Base-by-base conservation (phyloP, 2,797 vertebrate genomes). In the Macropus fuliginosus region DNA sequence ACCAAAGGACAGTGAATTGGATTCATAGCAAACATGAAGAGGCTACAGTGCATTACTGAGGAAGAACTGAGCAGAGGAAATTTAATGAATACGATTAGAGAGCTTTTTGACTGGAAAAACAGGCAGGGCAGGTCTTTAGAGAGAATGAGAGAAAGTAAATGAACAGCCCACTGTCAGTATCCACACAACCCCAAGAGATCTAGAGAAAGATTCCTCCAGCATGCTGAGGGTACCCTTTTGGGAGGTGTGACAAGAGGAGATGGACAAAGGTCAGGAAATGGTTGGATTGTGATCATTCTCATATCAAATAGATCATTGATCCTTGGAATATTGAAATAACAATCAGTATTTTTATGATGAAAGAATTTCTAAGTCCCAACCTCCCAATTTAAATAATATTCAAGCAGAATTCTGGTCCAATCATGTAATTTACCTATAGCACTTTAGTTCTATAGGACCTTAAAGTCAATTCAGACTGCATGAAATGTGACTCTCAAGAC, bases 341-440 rank as follows among this genome's bases (percentile, higher is more conserved):
- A 46, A 74, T 95, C 4, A 66, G 54, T 96, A 90, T 95, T 96
- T 94, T 91, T 93, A 74, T n/a, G 56, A 29, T 94, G 57, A 14
- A 93, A 66, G 5, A 92, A 91, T 93, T 94, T 28, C 46, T 90
- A 56, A 56, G 13, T 94, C 14, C 18, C 59, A 87, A 91, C 91
- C 54, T 92, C 74, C 59, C 59, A 93, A 96, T n/a, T 56, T 93
- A n/a, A 96, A 9, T 55, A 92, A 74, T 95, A 97, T 55, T 27
- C 81, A 91, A 81, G 18, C 52, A 57, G 1, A 55, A 94, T 92
- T 91, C 29, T 40, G 96, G 27, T 52, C 90, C 92, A 95, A 27
- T 81, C 4, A 62, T 92, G 1, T 89, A 57, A 62, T 91, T 96
- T 93, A 55, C 90, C 54, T 95, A 94, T 8, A 94, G 74, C 94